phyloP scores from a whole-genome alignment of 2,113 vertebrate species.

The Boleophthalmus pectinirostris region DNA sequence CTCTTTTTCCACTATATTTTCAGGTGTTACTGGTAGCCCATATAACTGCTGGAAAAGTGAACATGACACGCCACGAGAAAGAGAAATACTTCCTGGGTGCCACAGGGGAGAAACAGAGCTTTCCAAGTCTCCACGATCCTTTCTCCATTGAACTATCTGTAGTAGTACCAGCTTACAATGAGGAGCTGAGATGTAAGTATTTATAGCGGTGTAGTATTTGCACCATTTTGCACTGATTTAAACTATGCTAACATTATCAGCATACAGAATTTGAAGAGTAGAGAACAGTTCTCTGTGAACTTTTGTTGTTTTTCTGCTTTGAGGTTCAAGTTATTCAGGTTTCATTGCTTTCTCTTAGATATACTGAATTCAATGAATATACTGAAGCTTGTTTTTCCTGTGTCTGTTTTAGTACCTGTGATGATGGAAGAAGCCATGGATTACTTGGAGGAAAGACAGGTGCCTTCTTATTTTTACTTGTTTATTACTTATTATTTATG shows the following conservation, averaged over 20 bases:
- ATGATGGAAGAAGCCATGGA: slow-evolving; percentile 96
- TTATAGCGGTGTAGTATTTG: background rate
- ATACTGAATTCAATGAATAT: too few species aligned
- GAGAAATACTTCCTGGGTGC: slow-evolving; percentile 84
- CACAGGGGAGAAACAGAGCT: slow-evolving; percentile 73
- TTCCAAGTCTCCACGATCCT: slow-evolving; percentile 84
- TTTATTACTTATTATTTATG: background rate
- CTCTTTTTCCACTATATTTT: slow-evolving; percentile 16
- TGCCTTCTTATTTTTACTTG: slow-evolving; percentile 48
- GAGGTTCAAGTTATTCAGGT: background rate
- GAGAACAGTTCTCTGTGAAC: background rate
- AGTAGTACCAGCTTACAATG: slow-evolving; percentile 93
- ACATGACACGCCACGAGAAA: slow-evolving; percentile 72
- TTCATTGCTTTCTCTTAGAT: background rate
- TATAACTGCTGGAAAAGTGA: slow-evolving; percentile 81
- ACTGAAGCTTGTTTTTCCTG: slow-evolving; percentile 7
- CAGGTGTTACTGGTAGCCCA: slow-evolving; percentile 84
- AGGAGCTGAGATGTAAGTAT: slow-evolving; percentile 82
- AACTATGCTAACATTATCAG: background rate
- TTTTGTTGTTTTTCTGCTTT: background rate
- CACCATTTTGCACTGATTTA: background rate
- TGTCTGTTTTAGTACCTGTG: slow-evolving; percentile 83
- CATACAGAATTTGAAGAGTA: background rate
- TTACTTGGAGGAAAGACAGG: slow-evolving; percentile 93
- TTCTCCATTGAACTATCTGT: slow-evolving; percentile 87